Base-by-base conservation (phyloP, 2,888 invertebrate species). In the Podotricha telesiphe region DNA sequence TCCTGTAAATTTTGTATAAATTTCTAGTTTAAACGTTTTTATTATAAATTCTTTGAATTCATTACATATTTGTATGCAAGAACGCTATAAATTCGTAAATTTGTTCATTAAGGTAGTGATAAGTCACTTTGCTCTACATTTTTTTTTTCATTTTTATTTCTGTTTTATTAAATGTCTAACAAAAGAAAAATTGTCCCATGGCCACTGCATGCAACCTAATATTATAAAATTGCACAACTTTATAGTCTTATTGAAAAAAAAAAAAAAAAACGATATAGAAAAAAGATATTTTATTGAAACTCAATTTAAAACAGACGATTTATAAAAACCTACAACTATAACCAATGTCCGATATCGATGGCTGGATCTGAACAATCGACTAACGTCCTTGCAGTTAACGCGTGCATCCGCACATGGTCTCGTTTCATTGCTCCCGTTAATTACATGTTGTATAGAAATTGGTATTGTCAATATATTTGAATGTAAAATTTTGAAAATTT, bases 321-420 rank as follows among this genome's bases (percentile, higher is more conserved):
- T 55, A 55, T 56, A 65, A 48, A 48, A 55, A 45, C 42, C 61
- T 65, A 72, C 65, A 64, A 62, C 65, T 67, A 70, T 70, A 64
- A 65, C 72, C 64, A 70, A 67, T 72, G 65, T 62, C 20, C 66
- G 74, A 73, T 68, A 76, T 74, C 71, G 76, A 74, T 76, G 76
- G 70, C 65, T 76, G 75, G 53, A 62, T 50, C 17, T 59, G 73
- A 71, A 75, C 76, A 76, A 76, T 73, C 65, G 40, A 50, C 79
- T 76, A 67, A 76, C 80, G 80, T 73, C 85, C 88, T 88, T 88
- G 88, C 77, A 79, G 80, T 82, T 87, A 87, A 86, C 82, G 86
- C 88, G 86, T 81, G 83, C 80, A 86, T 88, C 88, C 88, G 87
- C 80, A 79, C 83, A 75, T 69, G 64, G 75, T 75, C 73, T 75